Base-by-base conservation (phyloP, 2,888 invertebrate genomes). In the Pediacus dermestoides region DNA sequence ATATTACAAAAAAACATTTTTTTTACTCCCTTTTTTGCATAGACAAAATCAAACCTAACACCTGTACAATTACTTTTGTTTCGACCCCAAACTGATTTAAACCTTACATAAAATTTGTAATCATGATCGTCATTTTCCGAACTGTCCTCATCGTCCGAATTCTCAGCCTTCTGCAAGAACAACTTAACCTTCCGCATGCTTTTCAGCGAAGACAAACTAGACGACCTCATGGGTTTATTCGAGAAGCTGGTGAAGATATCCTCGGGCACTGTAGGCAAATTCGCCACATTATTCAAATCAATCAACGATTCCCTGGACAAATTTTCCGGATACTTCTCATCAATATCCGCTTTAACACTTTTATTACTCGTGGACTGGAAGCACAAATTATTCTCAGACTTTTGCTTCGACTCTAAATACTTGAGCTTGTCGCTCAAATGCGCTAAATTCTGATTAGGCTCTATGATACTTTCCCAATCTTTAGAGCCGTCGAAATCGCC, bases 281-380 rank as follows among this genome's bases (percentile, higher is more conserved):
- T 71, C 0, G 63, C 60, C 2, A 70, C 65, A 36, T 60, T 67
- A 42, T 66, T 67, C 11, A 71, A 52, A 50, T 71, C 71, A 13
- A 71, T 68, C 10, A 70, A 50, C 2, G 71, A 71, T 42, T 72
- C 71, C 21, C 66, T 58, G 2, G 71, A 70, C 53, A 68, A 61
- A 52, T 68, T 70, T 44, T 71, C 71, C 1, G 72, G 72, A 56
- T 72, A 72, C 49, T 70, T 71, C 53, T 72, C 72, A 42, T 72
- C 69, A 2, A 71, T 52, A 39, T 71, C 70, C n/a, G 64, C 64
- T 40, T 67, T 68, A 43, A 64, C 64, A 42, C 61, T 67, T 16
- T 56, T 55, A 22, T 59, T 64, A 39, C 55, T 61, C 1, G 55
- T 51, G 1, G 51, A 50, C 10, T 61, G 58, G 2, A 53, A 46